Evolutionary conservation across 2,113 vertebrate species (phyloP), one percentile per base, ranked within the genome.

Genomic region (Helogale parvula): DNA sequence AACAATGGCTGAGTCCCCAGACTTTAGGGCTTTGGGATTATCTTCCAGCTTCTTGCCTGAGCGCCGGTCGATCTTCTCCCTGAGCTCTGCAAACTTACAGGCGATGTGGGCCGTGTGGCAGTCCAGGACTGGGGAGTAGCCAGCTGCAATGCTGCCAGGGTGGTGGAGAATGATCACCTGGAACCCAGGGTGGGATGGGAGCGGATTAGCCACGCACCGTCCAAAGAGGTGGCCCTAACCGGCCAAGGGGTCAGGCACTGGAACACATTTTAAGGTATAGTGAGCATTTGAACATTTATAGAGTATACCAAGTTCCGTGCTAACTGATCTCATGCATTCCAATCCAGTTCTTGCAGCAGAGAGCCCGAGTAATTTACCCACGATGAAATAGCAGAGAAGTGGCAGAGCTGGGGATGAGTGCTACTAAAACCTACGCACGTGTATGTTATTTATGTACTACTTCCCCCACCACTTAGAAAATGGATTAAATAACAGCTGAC

Each of bases 121-220:
- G 76, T 81, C 65, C 38, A 94, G 65, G 71, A 81, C 16, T 31
- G 65, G 17, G 2, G 65, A 72, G 76, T 50, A 63, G 65, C 76
- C 74, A 79, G 31, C 65, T 47, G 84, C 50, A 29, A 1, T 81
- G 50, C 35, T 88, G 47, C 50, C 38, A 3, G 65, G 17, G 17
- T 81, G 65, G 50, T 57, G 50, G 76, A 72, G 33, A 80, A 81
- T 71, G 52, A 99, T 99, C 72, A 99, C 99, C 52, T 25, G 23
- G 31, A 63, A 15, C 7, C 11, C 50, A 35, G 7, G 35, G 76
- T 47, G 29, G 72, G 2, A 52, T 2, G 21, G 50, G 10, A 5
- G 65, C 3, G 0, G 17, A 38, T 60, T 31, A 71, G 65, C 38
- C 50, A 45, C 23, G 74, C 50, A 12, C 12, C 38, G 50, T 60